Conservation (phyloP, 2,888 invertebrate genomes). For the Cataglyphis cursor region DNA sequence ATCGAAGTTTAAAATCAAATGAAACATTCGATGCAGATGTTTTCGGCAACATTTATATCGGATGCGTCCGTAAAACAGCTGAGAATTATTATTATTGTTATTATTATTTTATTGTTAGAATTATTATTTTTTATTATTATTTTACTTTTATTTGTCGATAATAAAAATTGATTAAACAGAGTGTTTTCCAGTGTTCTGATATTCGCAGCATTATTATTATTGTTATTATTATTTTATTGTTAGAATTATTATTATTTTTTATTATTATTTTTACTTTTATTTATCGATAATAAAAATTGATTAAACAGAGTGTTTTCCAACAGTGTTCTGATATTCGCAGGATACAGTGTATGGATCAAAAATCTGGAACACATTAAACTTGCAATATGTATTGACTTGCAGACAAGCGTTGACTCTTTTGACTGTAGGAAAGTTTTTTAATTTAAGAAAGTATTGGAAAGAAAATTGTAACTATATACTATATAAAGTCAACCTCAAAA, state of each 20-base stretch:
- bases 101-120: not conserved
- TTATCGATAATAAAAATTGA: not conserved
- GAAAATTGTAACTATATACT: not conserved
- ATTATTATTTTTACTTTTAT: not conserved
- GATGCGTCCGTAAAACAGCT: not conserved
- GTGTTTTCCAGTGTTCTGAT: not conserved
- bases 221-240: not conserved
- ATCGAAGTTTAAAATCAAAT: constrained; percentile 43
- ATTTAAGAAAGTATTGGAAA: not conserved
- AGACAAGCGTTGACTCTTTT: not conserved
- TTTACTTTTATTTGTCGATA: not conserved
- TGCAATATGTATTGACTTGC: not conserved
- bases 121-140: not conserved
- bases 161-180: not conserved
- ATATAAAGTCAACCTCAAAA: not conserved
- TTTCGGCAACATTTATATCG: constrained; percentile 1
- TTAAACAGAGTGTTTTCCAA: not conserved
- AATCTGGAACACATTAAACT: not conserved
- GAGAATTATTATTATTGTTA: not conserved
- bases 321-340: not conserved
- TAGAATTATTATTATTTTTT: not conserved
- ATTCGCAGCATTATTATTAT: not conserved
- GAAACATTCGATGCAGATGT: constrained; percentile 4
- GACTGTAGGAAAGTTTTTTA: not conserved
- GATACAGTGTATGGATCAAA: not conserved